Evolutionary conservation across 2,888 invertebrate species (phyloP).

Genomic region (Dolomedes plantarius): DNA sequence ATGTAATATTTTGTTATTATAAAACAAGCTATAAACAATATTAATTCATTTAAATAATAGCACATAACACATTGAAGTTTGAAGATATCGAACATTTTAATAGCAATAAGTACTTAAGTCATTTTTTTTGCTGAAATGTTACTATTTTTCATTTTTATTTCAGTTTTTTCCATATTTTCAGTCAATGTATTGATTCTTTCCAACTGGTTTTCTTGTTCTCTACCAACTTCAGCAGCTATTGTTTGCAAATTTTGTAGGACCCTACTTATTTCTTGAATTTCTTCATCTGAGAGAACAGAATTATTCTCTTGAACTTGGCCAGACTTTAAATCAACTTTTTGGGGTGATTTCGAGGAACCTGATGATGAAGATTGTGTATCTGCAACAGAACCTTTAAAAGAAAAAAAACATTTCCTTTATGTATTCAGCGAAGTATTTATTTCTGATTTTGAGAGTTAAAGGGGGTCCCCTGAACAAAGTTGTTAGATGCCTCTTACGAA

Average conservation of each 20-base stretch:
- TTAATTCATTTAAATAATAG: too few species aligned
- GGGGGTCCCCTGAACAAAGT: too few species aligned
- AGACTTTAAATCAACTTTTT: background rate
- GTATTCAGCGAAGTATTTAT: too few species aligned
- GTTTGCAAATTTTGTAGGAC: slow-evolving; percentile 34
- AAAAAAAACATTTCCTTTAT: too few species aligned
- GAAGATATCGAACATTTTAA: too few species aligned
- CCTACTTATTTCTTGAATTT: slow-evolving; percentile 40
- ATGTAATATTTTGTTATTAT: too few species aligned
- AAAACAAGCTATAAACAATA: too few species aligned
- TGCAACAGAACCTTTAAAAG: background rate
- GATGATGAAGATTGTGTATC: background rate
- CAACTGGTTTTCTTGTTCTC: slow-evolving; percentile 52
- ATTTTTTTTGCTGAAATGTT: background rate
- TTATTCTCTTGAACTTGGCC: background rate
- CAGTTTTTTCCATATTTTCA: slow-evolving; percentile 54
- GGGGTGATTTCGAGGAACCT: background rate
- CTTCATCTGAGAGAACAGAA: slow-evolving; percentile 36
- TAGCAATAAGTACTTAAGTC: background rate
- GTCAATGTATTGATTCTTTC: slow-evolving; percentile 51
- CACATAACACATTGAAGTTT: too few species aligned
- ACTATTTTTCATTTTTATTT: slow-evolving; percentile 32
- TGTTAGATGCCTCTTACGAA: too few species aligned
- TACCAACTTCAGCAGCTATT: slow-evolving; percentile 43
- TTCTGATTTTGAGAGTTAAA: too few species aligned